Evolutionary conservation across 1,140 invertebrate species (phyloP), one percentile per base, ranked within the genome.

Genomic region (Pseudomyrmex cubaensis): DNA sequence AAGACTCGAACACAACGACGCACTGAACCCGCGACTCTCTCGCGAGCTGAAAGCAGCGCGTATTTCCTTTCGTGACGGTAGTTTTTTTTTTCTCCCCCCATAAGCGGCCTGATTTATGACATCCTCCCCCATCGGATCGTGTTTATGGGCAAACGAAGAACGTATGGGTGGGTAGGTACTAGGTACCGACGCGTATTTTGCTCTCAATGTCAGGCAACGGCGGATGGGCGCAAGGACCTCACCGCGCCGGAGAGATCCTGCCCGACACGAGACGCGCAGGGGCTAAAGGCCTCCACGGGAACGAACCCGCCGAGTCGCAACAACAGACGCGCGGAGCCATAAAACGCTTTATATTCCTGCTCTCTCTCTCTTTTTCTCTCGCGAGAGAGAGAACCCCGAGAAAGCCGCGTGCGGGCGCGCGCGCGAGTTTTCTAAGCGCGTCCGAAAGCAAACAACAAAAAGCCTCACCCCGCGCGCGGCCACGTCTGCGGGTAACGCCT

Each of bases 341-440:
- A 87, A 88, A 88, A 85, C 83, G 86, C 86, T 88, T 88, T 88
- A 88, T 87, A 85, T 85, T 88, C 70, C 25, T 70, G 75, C 82
- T 76, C 72, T 69, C 56, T 69, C 48, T 52, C 48, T n/a, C 35
- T 35, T 1, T 35, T n/a, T n/a, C 25, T 35, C 35, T 35, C 5
- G 35, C 50, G 50, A 10, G 46, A 10, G 46, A 10, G 46, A 35
- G 56, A 84, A 15, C 63, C 52, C 57, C 56, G 57, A 46, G 25
- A 25, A 2, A 25, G 3, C 25, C 25, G 25, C 25, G 25, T 25
- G 25, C 25, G 25, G 3, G 44, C 62, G 72, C 22, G 54, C 66
- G 57, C 66, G 57, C 76, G 70, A 85, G 64, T 86, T 86, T 76
- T 84, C 86, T 86, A 87, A 83, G 56, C 85, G 50, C 52, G 22